phyloP scores from a whole-genome alignment of 1,140 invertebrate species.

The Drosophila biarmipes region DNA sequence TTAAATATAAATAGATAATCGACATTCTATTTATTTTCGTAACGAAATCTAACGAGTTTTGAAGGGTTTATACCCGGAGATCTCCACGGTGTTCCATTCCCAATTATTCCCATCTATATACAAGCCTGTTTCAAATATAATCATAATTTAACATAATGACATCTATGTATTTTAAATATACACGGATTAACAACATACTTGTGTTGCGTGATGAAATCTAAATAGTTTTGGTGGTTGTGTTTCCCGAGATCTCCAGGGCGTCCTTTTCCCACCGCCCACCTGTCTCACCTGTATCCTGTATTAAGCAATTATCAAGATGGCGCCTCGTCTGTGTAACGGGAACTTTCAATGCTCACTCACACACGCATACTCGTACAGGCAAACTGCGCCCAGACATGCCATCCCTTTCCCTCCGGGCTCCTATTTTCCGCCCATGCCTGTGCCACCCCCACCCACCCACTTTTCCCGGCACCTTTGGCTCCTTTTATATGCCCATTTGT shows the following conservation, averaged over 20 bases:
- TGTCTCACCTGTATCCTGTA: constrained; percentile 9
- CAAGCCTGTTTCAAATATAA: no score
- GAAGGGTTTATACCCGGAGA: no score
- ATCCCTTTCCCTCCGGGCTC: background rate
- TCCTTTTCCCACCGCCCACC: background rate
- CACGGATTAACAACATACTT: no score
- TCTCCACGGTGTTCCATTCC: no score
- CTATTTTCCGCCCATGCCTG: background rate
- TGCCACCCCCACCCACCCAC: background rate
- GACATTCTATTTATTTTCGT: no score
- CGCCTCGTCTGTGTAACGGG: constrained; percentile 36
- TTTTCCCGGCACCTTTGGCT: constrained; percentile 29
- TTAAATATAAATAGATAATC: no score
- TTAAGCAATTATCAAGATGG: constrained; percentile 68
- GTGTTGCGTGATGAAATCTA: background rate
- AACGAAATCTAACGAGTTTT: no score
- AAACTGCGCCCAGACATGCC: constrained; percentile 37
- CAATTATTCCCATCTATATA: no score
- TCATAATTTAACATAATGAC: no score
- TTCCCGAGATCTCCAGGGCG: no score
- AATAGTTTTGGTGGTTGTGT: background rate
- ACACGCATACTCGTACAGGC: constrained; percentile 5
- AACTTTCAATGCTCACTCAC: constrained; percentile 39
- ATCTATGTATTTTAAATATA: background rate
- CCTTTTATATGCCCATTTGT: constrained; percentile 73